Percentiles rank a stretch among this genome's conserved stretches.
phyloP scores from a whole-genome alignment of 2,113 vertebrate species.

The Zosterops pallidus region DNA sequence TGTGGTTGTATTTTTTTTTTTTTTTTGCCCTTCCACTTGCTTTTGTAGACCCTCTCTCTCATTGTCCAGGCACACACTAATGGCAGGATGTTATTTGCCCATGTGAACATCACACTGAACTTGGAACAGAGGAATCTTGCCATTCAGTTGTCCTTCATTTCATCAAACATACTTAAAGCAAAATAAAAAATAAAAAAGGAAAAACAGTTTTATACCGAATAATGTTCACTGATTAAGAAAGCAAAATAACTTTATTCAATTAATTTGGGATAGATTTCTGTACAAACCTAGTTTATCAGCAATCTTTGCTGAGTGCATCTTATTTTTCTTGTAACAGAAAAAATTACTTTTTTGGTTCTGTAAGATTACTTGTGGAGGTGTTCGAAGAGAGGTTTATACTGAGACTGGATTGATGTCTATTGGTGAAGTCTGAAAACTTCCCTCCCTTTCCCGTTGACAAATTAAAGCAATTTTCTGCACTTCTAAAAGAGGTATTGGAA shows the following conservation, averaged over 20 bases:
- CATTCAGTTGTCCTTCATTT: neutral
- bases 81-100: neutral
- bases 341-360: neutral
- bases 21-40: fast-evolving
- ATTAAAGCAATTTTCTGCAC: neutral
- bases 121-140: neutral
- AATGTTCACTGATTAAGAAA: neutral
- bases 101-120: neutral
- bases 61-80: neutral
- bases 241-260: neutral
- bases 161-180: neutral
- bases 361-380: neutral
- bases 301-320: neutral
- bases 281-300: neutral
- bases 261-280: neutral
- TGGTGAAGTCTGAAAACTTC: neutral
- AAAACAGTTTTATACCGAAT: neutral
- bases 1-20: neutral
- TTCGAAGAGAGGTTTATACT: neutral
- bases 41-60: neutral
- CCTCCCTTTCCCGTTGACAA: neutral
- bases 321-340: neutral
- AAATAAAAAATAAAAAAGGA: neutral
- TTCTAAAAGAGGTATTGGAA: neutral
- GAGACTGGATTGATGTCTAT: neutral